Percentiles rank a stretch among this genome's conserved stretches.
Evolutionary conservation across 2,113 vertebrate genomes (phyloP).

Genomic region (Cheilinus undulatus): DNA sequence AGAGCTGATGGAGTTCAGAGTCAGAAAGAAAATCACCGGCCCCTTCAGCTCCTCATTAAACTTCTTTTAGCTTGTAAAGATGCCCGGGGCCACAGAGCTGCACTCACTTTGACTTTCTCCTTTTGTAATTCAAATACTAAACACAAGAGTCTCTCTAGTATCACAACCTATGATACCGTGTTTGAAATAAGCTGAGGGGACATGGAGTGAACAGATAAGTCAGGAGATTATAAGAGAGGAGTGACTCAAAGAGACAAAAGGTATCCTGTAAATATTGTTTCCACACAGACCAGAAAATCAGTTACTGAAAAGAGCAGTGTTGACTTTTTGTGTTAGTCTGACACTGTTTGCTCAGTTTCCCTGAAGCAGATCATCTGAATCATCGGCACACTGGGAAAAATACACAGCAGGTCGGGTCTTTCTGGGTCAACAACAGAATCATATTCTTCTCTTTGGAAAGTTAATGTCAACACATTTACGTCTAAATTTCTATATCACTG

Average conservation of each 20-base stretch:
- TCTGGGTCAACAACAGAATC: neutral
- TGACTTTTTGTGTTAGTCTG: conserved; percentile 34
- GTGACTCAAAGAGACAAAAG: neutral
- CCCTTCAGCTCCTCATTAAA: neutral
- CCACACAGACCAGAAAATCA: neutral
- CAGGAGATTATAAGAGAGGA: neutral
- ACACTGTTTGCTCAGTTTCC: conserved; percentile 34
- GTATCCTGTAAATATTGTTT: neutral
- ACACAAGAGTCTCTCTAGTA: neutral
- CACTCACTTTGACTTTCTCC: neutral
- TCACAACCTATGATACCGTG: neutral
- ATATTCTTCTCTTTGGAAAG: too few species aligned
- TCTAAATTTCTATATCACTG: too few species aligned
- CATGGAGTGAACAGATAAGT: neutral
- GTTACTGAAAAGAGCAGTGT: conserved; percentile 11
- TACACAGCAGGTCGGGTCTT: neutral
- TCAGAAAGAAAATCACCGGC: neutral
- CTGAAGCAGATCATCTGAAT: neutral
- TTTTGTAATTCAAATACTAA: too few species aligned
- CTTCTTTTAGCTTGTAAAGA: neutral
- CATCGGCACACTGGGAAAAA: neutral
- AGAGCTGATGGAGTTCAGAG: neutral
- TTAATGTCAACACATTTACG: too few species aligned
- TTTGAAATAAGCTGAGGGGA: too few species aligned
- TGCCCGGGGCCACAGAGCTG: neutral